Percentiles rank a stretch among this genome's conserved stretches.
Evolutionary conservation across 2,888 invertebrate species (phyloP).

Genomic region (Unio pictorum): DNA sequence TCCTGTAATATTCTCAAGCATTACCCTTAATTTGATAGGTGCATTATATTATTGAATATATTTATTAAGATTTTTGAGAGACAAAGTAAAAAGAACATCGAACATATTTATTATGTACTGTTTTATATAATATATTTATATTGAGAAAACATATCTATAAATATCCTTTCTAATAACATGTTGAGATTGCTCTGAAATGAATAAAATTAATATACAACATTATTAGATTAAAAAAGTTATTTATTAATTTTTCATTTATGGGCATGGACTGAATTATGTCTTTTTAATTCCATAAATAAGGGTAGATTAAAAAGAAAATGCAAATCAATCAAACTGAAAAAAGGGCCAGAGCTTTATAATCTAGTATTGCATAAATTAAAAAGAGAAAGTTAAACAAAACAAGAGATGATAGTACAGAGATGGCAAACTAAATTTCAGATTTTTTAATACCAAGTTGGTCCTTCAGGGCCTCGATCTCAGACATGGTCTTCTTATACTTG

Average conservation of each 20-base stretch:
- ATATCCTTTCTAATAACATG: too few relatives aligned
- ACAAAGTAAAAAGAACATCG: too few relatives aligned
- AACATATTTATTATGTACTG: too few relatives aligned
- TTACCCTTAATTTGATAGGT: too few relatives aligned
- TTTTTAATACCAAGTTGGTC: conserved; percentile 62
- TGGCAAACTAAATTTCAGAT: neutral
- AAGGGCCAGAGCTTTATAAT: neutral
- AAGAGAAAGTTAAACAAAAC: neutral
- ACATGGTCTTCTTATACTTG: conserved; percentile 66
- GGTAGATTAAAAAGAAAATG: neutral
- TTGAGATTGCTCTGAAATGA: too few relatives aligned
- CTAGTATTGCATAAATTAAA: neutral
- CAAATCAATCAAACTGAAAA: neutral
- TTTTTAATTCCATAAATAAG: neutral
- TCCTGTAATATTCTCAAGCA: too few relatives aligned
- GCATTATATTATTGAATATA: too few relatives aligned
- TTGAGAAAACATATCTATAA: too few relatives aligned
- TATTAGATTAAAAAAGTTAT: neutral
- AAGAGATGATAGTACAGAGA: neutral
- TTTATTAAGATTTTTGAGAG: too few relatives aligned
- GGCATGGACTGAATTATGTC: neutral
- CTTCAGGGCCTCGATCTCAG: conserved; percentile 69
- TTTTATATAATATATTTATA: too few relatives aligned
- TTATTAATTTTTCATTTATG: neutral
- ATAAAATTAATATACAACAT: too few relatives aligned